phyloP scores from a whole-genome alignment of 2,888 invertebrate genomes.

The Eilema caniola region DNA sequence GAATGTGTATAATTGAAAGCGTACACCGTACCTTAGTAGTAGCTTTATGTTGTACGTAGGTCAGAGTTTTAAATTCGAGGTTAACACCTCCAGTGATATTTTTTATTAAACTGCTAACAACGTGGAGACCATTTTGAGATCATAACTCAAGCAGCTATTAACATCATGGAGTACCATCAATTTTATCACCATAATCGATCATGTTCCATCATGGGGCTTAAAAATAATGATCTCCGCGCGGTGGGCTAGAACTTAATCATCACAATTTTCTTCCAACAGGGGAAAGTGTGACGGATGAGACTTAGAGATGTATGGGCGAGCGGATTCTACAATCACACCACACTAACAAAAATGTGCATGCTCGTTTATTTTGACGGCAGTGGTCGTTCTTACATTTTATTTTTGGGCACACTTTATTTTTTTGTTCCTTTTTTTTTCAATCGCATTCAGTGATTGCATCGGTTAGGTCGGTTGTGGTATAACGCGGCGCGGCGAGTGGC shows the following conservation, averaged over 20 bases:
- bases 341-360: conserved; percentile 74
- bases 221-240: conserved; percentile 63
- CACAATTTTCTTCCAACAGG: conserved; percentile 75
- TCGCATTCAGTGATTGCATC: conserved; percentile 87
- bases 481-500: conserved; percentile 56
- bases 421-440: conserved; percentile 73
- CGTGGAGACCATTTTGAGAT: conserved; percentile 59
- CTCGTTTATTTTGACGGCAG: conserved; percentile 65
- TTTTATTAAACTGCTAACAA: conserved; percentile 60
- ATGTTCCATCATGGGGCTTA: conserved; percentile 31
- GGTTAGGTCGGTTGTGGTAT: conserved; percentile 64
- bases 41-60: conserved; percentile 86
- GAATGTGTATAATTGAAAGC: conserved; percentile 53
- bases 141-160: conserved; percentile 30
- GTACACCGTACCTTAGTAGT: conserved; percentile 80
- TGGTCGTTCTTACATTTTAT: conserved; percentile 62
- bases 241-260: conserved; percentile 65
- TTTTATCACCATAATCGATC: conserved; percentile 45
- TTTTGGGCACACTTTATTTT: conserved; percentile 77
- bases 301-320: conserved; percentile 82
- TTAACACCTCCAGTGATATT: conserved; percentile 64
- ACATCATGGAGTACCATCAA: conserved; percentile 39
- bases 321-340: conserved; percentile 75
- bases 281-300: conserved; percentile 76
- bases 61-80: conserved; percentile 69